Evolutionary conservation across 1,140 invertebrate genomes (phyloP).

Genomic region (Drosophila erecta): DNA sequence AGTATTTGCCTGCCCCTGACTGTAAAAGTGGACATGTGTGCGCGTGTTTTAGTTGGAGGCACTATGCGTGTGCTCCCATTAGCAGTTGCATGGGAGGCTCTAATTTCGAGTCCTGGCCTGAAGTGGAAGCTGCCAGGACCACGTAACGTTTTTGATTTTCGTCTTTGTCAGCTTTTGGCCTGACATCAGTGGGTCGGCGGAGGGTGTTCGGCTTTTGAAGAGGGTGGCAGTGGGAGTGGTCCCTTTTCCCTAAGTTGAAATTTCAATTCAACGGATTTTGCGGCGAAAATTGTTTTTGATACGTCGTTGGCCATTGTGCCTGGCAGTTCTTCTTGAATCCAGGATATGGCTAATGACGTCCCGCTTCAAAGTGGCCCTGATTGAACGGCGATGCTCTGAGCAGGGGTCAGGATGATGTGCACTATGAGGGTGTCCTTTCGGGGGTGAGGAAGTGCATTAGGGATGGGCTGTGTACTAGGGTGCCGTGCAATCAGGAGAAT

Average conservation of each 20-base stretch:
- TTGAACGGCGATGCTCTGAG: constrained; percentile 8
- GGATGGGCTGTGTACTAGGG: constrained; percentile 31
- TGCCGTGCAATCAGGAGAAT: constrained; percentile 79
- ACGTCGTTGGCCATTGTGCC: constrained; percentile 51
- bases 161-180: constrained; percentile 74
- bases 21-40: constrained; percentile 1
- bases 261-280: constrained; percentile 81
- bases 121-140: constrained; percentile 63
- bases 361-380: constrained; percentile 35
- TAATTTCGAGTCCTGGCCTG: constrained; percentile 71
- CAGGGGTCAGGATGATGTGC: constrained; percentile 11
- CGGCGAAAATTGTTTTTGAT: constrained; percentile 78
- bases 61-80: constrained; percentile 60
- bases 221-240: constrained; percentile 4
- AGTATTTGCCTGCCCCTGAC: constrained; percentile 7
- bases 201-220: constrained; percentile 5
- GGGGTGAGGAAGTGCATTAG: constrained; percentile 21
- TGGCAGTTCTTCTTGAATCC: constrained; percentile 30
- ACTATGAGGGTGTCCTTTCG: constrained; percentile 12
- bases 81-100: constrained; percentile 78
- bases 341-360: constrained; percentile 50
- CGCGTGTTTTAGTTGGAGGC: constrained; percentile 20
- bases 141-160: constrained; percentile 76
- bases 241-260: constrained; percentile 70
- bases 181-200: constrained; percentile 35